Percentiles rank a stretch among this genome's conserved stretches.
Evolutionary conservation across 2,797 vertebrate genomes (phyloP).

Genomic region (Pipistrellus pygmaeus): DNA sequence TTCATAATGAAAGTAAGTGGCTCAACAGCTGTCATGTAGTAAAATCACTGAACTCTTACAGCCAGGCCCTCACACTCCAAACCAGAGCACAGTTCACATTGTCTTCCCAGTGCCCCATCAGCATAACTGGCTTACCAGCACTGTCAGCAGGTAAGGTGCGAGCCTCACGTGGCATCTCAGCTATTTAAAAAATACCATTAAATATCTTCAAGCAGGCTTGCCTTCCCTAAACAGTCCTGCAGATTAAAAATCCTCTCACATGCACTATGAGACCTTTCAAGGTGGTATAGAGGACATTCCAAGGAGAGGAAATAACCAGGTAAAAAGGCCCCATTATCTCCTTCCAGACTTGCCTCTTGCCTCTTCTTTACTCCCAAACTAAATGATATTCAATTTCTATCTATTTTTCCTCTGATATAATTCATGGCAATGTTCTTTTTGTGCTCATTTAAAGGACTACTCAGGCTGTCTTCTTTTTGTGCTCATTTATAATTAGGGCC

Average conservation of each 20-base stretch:
- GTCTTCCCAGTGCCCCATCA: background rate
- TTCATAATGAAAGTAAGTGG: constrained; percentile 66
- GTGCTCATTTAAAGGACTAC: too few species aligned
- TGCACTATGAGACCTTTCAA: background rate
- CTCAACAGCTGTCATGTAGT: constrained; percentile 20
- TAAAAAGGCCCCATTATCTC: background rate
- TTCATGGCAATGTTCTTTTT: background rate
- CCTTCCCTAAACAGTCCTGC: background rate
- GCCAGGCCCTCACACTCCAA: background rate
- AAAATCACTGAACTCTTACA: constrained; percentile 60
- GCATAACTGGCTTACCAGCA: background rate
- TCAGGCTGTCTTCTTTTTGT: too few species aligned
- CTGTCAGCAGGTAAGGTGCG: background rate
- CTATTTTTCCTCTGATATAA: background rate
- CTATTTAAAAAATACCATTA: constrained; percentile 16
- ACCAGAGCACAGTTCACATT: background rate
- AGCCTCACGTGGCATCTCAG: background rate
- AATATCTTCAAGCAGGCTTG: constrained; percentile 25
- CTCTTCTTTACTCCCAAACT: background rate
- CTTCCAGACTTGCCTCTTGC: background rate
- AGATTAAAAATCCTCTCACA: background rate
- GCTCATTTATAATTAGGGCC: background rate
- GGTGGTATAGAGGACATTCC: background rate
- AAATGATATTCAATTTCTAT: background rate
- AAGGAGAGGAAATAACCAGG: background rate